Evolutionary conservation across 1,140 invertebrate genomes (phyloP).

Genomic region (Antheraea pernyi): DNA sequence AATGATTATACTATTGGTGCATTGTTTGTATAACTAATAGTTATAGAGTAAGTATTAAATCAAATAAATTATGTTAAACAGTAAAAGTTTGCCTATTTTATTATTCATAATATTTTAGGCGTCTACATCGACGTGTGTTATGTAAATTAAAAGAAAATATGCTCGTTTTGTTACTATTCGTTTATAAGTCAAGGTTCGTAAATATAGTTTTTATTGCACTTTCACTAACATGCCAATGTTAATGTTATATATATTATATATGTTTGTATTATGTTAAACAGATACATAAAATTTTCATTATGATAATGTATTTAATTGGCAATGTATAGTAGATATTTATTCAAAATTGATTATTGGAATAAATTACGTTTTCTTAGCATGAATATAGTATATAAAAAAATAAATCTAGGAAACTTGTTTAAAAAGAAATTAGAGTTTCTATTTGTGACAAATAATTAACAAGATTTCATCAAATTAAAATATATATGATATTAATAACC

Average conservation of each 20-base stretch:
- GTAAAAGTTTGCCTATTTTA: background rate
- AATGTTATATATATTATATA: no score
- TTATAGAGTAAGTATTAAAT: background rate
- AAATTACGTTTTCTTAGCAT: background rate
- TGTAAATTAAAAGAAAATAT: constrained; percentile 6
- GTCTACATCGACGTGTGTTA: background rate
- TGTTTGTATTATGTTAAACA: constrained; percentile 8
- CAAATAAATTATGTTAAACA: background rate
- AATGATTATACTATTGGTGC: background rate
- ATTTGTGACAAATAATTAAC: background rate
- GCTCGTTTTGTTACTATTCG: background rate
- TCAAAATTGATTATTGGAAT: background rate
- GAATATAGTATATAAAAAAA: background rate
- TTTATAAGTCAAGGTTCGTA: constrained; percentile 7
- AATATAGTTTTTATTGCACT: constrained; percentile 10
- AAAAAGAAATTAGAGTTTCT: background rate
- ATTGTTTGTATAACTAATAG: background rate
- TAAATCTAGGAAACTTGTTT: background rate
- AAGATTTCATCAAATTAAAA: no score
- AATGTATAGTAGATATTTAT: background rate
- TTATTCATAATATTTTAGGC: constrained; percentile 1
- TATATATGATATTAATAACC: no score
- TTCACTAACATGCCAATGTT: constrained; percentile 7
- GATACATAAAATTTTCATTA: constrained; percentile 3
- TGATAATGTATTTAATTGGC: constrained; percentile 2